Conservation (phyloP, 1,140 invertebrate species). For the Atopsyche davidsoni region DNA sequence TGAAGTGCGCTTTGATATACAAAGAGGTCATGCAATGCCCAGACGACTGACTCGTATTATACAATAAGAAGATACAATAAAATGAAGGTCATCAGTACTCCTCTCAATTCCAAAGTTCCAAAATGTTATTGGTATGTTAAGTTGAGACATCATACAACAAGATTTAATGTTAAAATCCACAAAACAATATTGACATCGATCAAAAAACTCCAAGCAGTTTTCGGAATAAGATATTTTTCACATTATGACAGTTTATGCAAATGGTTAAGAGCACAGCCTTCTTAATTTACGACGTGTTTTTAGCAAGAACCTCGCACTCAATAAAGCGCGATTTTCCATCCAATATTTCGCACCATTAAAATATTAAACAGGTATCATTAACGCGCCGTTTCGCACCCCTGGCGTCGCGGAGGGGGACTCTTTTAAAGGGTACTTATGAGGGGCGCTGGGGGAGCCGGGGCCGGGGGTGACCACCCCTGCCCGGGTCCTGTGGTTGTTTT, state of each 20-base stretch:
- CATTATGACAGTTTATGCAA: neutral
- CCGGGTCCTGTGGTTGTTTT: no score
- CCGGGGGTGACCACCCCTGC: no score
- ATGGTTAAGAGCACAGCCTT: neutral
- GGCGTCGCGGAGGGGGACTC: conserved; percentile 1
- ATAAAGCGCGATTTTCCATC: neutral
- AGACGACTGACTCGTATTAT: no score
- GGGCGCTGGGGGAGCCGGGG: conserved; percentile 7
- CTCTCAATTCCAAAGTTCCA: no score
- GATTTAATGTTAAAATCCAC: neutral
- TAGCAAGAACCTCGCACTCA: neutral
- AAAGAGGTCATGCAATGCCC: no score
- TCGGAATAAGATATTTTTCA: neutral
- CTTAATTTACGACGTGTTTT: neutral
- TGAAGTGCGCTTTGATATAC: no score
- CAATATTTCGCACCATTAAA: neutral
- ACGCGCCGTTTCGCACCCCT: neutral
- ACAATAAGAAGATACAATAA: no score
- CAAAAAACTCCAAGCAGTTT: no score
- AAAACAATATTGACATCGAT: neutral
- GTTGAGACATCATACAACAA: no score
- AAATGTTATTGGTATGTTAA: no score
- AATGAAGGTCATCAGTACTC: no score
- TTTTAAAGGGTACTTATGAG: conserved; percentile 24
- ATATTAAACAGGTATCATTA: neutral